Evolutionary conservation across 2,888 invertebrate genomes (phyloP).

Genomic region (Aproaerema taeniolella): DNA sequence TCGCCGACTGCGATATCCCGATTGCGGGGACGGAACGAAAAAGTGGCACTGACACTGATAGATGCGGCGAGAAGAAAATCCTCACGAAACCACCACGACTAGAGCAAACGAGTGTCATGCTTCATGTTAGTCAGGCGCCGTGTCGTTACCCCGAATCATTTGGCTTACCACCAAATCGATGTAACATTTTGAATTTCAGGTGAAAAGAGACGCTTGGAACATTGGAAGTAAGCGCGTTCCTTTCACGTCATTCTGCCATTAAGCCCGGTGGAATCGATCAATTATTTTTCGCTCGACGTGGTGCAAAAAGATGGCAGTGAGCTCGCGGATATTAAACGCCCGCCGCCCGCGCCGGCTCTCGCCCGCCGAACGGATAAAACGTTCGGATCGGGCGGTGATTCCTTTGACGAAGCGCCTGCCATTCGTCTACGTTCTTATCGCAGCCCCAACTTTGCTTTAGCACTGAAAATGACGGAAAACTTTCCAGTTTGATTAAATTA

Average conservation of each 20-base stretch:
- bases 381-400: constrained; percentile 43
- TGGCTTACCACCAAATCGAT: constrained; percentile 28
- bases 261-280: constrained; percentile 62
- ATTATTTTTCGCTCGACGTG: constrained; percentile 64
- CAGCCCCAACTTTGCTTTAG: constrained; percentile 38
- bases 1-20: constrained; percentile 16
- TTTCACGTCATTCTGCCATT: constrained; percentile 57
- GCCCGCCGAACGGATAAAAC: constrained; percentile 34
- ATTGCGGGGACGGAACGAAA: constrained; percentile 17
- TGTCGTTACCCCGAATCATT: constrained; percentile 21
- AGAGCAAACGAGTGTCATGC: constrained; percentile 2
- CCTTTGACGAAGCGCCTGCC: constrained; percentile 56
- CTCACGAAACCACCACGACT: background rate
- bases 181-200: constrained; percentile 29
- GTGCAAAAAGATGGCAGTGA: constrained; percentile 57
- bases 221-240: constrained; percentile 28
- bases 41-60: constrained; percentile 14
- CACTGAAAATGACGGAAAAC: constrained; percentile 30
- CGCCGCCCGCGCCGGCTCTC: constrained; percentile 36
- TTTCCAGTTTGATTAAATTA: constrained; percentile 9
- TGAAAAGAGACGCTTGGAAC: constrained; percentile 27
- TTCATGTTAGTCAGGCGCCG: constrained; percentile 1
- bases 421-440: constrained; percentile 62
- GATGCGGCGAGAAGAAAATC: constrained; percentile 13
- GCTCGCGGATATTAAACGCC: constrained; percentile 67